A percentile compares a stretch with the other conserved stretches of the same genome.
phyloP scores from a whole-genome alignment of 2,888 invertebrate species.

The Sinopyrophorus schimmeli region DNA sequence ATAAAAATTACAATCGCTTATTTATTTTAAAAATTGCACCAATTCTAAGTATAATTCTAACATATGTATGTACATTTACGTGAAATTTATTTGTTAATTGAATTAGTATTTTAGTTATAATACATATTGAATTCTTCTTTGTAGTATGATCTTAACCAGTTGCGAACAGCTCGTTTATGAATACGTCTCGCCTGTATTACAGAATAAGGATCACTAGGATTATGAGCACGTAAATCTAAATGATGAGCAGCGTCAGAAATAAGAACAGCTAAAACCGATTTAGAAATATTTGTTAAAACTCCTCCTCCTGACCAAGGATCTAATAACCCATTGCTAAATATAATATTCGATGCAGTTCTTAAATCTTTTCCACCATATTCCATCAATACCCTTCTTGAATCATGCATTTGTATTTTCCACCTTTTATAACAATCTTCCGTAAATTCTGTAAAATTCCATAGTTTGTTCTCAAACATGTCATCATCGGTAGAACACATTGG shows the following conservation, averaged over 20 bases:
- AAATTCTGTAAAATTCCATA: conserved; percentile 74
- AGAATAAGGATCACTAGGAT: conserved; percentile 67
- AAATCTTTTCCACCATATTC: conserved; percentile 83
- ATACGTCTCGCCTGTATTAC: conserved; percentile 65
- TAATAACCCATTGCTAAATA: conserved; percentile 82
- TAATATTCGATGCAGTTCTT: conserved; percentile 68
- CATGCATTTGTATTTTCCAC: conserved; percentile 69
- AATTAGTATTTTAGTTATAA: too few species aligned
- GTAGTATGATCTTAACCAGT: conserved; percentile 59
- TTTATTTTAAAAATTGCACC: too few species aligned
- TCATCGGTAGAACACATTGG: conserved; percentile 76
- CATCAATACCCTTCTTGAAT: conserved; percentile 64
- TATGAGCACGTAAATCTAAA: conserved; percentile 72
- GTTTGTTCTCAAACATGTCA: conserved; percentile 80
- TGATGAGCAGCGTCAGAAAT: conserved; percentile 87
- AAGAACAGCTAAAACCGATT: conserved; percentile 68
- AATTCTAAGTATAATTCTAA: too few species aligned
- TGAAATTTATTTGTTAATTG: not conserved
- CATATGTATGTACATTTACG: not conserved
- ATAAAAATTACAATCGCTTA: too few species aligned
- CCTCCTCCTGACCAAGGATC: conserved; percentile 92
- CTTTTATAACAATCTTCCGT: conserved; percentile 69
- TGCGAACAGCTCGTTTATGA: conserved; percentile 64
- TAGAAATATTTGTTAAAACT: conserved; percentile 69
- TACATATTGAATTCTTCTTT: conserved; percentile 13